Conservation (phyloP, 1,140 invertebrate genomes). For the Leptopilina boulardi region DNA sequence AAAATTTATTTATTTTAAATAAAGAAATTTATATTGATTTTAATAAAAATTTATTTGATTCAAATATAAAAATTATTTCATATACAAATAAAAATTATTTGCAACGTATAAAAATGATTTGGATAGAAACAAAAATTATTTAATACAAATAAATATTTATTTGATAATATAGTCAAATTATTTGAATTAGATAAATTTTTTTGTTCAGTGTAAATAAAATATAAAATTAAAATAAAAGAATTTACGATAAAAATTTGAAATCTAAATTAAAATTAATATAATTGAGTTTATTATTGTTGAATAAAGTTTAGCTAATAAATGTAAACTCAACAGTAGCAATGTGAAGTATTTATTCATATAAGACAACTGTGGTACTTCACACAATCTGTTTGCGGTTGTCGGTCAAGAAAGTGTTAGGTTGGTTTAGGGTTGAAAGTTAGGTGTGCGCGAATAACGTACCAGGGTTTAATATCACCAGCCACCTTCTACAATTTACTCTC, state of each 20-base stretch:
- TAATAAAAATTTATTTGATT: no score
- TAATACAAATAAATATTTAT: no score
- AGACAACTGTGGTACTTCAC: not conserved
- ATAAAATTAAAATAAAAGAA: not conserved
- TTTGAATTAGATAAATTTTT: no score
- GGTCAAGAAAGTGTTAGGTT: constrained; percentile 32
- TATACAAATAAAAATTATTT: no score
- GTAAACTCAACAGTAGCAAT: not conserved
- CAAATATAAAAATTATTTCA: no score
- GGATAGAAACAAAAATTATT: no score
- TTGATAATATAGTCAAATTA: no score
- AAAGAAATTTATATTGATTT: no score
- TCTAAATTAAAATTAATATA: not conserved
- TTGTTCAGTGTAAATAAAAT: no score
- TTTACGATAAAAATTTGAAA: not conserved
- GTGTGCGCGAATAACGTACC: constrained; percentile 12
- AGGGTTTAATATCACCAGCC: constrained; percentile 27
- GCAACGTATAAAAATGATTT: no score
- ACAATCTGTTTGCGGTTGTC: constrained; percentile 29
- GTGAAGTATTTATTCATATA: constrained; percentile 7
- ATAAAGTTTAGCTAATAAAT: constrained; percentile 1
- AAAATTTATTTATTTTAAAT: no score
- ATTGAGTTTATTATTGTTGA: not conserved
- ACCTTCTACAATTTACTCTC: constrained; percentile 15
- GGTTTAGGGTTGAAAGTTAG: constrained; percentile 17